These are phyloP conservation scores for Bettongia penicillata DNA, from an alignment of 2,113 vertebrate species.

Conservation along the genomic window DNA sequence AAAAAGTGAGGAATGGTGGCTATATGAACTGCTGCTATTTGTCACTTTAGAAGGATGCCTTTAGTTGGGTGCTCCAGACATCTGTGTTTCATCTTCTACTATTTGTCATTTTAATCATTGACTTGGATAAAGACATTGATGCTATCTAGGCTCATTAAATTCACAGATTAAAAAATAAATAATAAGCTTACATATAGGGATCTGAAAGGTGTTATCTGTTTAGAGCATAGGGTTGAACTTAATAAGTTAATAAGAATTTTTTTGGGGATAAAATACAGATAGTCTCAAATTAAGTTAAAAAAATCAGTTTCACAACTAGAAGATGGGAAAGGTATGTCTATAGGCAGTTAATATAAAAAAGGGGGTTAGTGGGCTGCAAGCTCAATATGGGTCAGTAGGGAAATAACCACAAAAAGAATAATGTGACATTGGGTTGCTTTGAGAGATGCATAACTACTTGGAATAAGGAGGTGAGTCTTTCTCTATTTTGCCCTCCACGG, in stretches of 20 bases:
- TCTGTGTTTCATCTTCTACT: neutral
- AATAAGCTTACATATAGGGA: neutral
- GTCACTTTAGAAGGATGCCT: neutral
- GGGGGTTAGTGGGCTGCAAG: neutral
- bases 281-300: neutral
- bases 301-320: neutral
- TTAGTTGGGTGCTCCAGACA: neutral
- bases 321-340: neutral
- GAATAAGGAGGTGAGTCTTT: neutral
- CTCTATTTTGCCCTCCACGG: neutral
- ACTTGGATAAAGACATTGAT: neutral
- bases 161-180: neutral
- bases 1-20: neutral
- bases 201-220: neutral
- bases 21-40: neutral
- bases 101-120: neutral
- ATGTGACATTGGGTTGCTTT: neutral
- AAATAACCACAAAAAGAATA: neutral
- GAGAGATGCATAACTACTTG: neutral
- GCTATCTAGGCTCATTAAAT: neutral
- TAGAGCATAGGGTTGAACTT: neutral
- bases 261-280: neutral
- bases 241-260: neutral
- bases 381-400: neutral
- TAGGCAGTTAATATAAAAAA: neutral